A percentile compares a stretch with the other conserved stretches of the same genome.
These are phyloP conservation scores for Temnothorax curvispinosus DNA, from an alignment of 1,140 invertebrate species.

Conservation along the genomic window DNA sequence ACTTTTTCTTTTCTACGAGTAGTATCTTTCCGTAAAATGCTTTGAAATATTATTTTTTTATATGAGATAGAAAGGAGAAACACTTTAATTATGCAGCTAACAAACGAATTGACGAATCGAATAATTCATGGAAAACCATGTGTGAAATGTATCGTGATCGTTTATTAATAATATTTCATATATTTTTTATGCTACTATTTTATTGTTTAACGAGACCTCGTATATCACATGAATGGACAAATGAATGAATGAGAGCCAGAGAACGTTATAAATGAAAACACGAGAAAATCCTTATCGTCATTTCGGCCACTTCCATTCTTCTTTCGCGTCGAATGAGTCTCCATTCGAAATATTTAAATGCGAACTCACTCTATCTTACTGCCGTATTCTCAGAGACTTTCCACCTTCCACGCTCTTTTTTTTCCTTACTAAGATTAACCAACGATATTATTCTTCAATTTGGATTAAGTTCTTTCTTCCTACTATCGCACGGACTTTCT, in stretches of 20 bases:
- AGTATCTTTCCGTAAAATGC: slow-evolving; percentile 22
- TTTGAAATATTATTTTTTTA: slow-evolving; percentile 33
- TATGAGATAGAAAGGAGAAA: background rate
- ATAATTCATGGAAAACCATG: background rate
- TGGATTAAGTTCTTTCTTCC: slow-evolving; percentile 69
- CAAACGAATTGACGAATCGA: background rate
- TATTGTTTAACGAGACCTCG: slow-evolving; percentile 34
- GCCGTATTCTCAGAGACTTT: slow-evolving; percentile 35
- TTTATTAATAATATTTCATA: background rate
- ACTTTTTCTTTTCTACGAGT: slow-evolving; percentile 21
- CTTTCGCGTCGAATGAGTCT: background rate
- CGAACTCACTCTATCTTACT: slow-evolving; percentile 14
- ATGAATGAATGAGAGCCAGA: background rate
- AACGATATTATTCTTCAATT: slow-evolving; percentile 75
- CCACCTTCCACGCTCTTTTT: slow-evolving; percentile 34
- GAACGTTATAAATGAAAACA: slow-evolving; percentile 27
- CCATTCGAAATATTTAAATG: slow-evolving; percentile 71
- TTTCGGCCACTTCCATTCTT: slow-evolving; percentile 32
- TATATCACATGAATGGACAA: slow-evolving; percentile 8
- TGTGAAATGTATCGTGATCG: background rate
- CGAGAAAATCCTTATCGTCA: slow-evolving; percentile 28
- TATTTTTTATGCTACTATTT: background rate
- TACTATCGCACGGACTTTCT: slow-evolving; percentile 31
- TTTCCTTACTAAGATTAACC: slow-evolving; percentile 66
- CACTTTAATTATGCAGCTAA: slow-evolving; percentile 14